phyloP scores from a whole-genome alignment of 1,140 invertebrate genomes.

The Hyphantria cunea region DNA sequence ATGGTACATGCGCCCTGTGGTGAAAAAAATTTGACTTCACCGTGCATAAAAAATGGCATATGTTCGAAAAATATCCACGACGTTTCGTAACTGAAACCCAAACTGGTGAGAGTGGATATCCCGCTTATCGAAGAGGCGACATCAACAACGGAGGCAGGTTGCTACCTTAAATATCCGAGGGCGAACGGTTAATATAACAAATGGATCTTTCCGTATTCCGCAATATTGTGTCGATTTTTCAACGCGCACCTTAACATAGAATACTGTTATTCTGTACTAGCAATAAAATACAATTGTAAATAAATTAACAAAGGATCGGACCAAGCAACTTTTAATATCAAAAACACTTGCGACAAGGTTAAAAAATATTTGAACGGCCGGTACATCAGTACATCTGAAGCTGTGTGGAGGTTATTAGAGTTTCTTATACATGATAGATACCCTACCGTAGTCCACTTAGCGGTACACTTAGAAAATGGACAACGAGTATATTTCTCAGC shows the following conservation, averaged over 20 bases:
- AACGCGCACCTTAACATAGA: not conserved
- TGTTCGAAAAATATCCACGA: constrained; percentile 2
- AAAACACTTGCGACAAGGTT: not conserved
- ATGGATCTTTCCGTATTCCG: not conserved
- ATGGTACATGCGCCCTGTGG: not conserved
- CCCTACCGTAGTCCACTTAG: not conserved
- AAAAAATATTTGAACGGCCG: constrained; percentile 1
- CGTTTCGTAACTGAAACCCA: not conserved
- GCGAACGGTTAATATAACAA: not conserved
- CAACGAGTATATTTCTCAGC: constrained; percentile 1
- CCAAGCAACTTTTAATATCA: not conserved
- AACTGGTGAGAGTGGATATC: not conserved
- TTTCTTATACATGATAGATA: constrained; percentile 1
- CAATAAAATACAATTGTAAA: not conserved
- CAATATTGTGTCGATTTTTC: not conserved
- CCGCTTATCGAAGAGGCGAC: not conserved
- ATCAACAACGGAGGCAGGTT: constrained; percentile 1
- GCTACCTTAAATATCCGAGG: not conserved
- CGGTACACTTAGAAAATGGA: not conserved
- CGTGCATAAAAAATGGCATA: constrained; percentile 1
- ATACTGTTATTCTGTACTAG: not conserved
- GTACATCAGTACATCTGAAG: constrained; percentile 1
- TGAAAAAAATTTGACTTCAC: not conserved
- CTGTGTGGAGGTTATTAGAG: not conserved
- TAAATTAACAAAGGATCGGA: not conserved